Conservation (phyloP, 2,888 invertebrate genomes). For the Polia nebulosa region DNA sequence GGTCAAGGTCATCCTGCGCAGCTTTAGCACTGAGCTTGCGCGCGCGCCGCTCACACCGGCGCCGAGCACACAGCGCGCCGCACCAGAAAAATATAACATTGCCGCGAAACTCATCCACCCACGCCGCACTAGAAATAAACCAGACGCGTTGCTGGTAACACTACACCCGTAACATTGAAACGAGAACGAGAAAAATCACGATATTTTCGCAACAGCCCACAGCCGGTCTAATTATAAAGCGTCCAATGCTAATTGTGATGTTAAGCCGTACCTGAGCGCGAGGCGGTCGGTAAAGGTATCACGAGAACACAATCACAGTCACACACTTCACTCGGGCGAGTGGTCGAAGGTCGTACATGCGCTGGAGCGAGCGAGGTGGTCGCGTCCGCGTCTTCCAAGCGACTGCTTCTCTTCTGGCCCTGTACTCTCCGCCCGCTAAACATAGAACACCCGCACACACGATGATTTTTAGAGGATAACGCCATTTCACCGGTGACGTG, state of each 20-base stretch:
- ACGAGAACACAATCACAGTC: conserved; percentile 87
- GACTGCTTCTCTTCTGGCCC: conserved; percentile 81
- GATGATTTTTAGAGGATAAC: conserved; percentile 77
- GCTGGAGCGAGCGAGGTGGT: conserved; percentile 88
- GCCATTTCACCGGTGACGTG: conserved; percentile 79
- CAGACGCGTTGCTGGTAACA: conserved; percentile 86
- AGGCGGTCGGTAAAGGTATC: conserved; percentile 70
- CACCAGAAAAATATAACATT: conserved; percentile 75
- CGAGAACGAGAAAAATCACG: conserved; percentile 72
- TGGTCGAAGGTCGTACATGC: conserved; percentile 86
- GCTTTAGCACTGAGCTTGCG: conserved; percentile 62
- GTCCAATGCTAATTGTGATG: conserved; percentile 67
- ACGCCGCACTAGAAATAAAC: conserved; percentile 87
- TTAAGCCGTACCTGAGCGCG: conserved; percentile 74
- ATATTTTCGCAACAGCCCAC: conserved; percentile 71
- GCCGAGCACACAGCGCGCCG: conserved; percentile 62
- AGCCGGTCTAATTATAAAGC: conserved; percentile 71
- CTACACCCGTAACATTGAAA: conserved; percentile 86
- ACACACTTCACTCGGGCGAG: conserved; percentile 89
- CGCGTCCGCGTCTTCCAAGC: conserved; percentile 89
- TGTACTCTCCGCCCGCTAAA: conserved; percentile 79
- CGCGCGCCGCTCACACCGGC: conserved; percentile 63
- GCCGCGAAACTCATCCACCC: conserved; percentile 77
- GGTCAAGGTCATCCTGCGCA: conserved; percentile 86
- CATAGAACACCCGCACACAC: conserved; percentile 78